Evolutionary conservation across 2,888 invertebrate genomes (phyloP).

Genomic region (Rotaria magnacalcarata): DNA sequence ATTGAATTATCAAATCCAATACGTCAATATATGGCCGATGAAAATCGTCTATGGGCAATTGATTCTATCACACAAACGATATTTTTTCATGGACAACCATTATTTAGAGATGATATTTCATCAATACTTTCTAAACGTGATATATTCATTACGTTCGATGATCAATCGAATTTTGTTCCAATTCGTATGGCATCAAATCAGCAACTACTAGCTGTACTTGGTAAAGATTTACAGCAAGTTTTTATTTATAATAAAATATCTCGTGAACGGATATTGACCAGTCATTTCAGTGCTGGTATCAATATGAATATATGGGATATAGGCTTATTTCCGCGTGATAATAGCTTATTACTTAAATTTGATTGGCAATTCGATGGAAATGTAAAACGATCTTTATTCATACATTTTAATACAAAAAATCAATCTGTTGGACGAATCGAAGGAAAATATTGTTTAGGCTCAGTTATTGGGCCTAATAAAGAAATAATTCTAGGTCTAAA

Average conservation of each 20-base stretch:
- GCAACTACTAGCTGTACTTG: background rate
- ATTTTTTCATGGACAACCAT: constrained; percentile 8
- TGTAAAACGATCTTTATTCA: constrained; percentile 1
- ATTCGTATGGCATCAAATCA: background rate
- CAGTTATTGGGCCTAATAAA: background rate
- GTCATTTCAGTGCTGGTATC: background rate
- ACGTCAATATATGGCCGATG: background rate
- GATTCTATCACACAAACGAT: background rate
- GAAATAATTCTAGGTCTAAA: background rate
- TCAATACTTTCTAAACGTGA: background rate
- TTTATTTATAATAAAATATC: background rate
- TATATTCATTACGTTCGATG: background rate
- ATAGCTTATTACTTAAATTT: constrained; percentile 11
- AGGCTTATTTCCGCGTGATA: background rate
- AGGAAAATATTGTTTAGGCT: background rate
- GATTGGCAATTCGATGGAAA: background rate
- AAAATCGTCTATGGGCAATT: constrained; percentile 13
- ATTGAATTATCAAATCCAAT: background rate
- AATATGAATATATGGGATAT: background rate
- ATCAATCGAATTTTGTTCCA: background rate
- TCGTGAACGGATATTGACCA: background rate
- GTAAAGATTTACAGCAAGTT: background rate
- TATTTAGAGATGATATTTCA: background rate
- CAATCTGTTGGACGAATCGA: constrained; percentile 10
- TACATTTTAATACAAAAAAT: constrained; percentile 23